Percentiles rank a stretch among this genome's conserved stretches.
Conservation (phyloP, 2,113 vertebrate genomes). For the Passerina amoena region DNA sequence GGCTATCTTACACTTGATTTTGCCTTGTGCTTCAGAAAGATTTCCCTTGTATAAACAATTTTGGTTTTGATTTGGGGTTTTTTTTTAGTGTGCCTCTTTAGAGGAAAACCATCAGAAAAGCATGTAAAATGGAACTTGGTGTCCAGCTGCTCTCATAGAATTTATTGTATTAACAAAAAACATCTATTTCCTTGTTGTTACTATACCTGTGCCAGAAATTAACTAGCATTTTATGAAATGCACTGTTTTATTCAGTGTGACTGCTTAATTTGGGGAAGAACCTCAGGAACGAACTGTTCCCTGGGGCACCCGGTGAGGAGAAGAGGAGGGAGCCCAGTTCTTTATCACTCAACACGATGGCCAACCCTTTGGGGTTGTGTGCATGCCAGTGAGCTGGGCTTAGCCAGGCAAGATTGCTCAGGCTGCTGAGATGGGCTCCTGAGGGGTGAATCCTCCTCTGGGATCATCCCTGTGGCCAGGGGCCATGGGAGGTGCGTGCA, state of each 20-base stretch:
- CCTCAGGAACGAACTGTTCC: background rate
- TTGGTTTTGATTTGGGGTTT: background rate
- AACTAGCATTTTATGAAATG: background rate
- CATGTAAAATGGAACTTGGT: fast-evolving
- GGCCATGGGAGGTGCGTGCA: fast-evolving
- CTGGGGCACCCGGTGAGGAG: background rate
- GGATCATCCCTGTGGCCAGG: background rate
- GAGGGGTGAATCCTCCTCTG: background rate
- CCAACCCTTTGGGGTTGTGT: background rate
- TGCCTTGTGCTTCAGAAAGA: background rate
- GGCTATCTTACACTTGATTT: conserved; percentile 44
- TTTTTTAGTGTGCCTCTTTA: background rate
- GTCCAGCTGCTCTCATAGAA: background rate
- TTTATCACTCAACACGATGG: background rate
- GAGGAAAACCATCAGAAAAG: background rate
- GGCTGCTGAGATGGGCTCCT: fast-evolving
- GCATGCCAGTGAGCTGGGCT: fast-evolving
- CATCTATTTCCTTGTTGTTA: background rate
- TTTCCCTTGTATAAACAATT: conserved; percentile 32
- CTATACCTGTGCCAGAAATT: background rate
- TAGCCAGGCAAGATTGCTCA: background rate
- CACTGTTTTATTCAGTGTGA: background rate
- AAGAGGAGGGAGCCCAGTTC: background rate
- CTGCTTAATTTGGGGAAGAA: background rate
- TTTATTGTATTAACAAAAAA: background rate